A percentile compares a stretch with the other conserved stretches of the same genome.
Conservation (phyloP, 2,113 vertebrate species). For the Bucco capensis region DNA sequence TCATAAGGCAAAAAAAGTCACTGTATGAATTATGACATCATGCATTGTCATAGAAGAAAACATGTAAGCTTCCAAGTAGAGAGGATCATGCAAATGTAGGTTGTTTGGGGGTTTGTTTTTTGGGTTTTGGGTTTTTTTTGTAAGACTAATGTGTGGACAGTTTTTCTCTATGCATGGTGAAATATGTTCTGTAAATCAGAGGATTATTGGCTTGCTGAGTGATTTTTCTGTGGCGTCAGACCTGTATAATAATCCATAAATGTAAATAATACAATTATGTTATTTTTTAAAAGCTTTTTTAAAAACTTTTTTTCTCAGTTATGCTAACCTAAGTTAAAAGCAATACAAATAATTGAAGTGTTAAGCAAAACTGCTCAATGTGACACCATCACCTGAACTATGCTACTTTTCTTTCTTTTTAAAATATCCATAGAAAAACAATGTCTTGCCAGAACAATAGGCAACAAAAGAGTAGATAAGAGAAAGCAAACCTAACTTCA, state of each 20-base stretch:
- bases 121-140: neutral
- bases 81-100: neutral
- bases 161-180: neutral
- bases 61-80: neutral
- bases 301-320: neutral
- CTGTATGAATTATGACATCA: neutral
- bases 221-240: neutral
- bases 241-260: neutral
- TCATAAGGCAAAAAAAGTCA: neutral
- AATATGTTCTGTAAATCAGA: neutral
- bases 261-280: neutral
- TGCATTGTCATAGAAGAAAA: neutral
- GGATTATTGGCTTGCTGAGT: neutral
- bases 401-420: neutral
- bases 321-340: neutral
- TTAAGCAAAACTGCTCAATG: neutral
- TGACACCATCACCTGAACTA: neutral
- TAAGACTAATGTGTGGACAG: neutral
- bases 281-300: neutral
- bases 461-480: neutral
- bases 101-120: neutral
- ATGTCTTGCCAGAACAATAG: neutral
- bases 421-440: neutral
- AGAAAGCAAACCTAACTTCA: neutral
- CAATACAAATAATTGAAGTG: neutral